These are phyloP conservation scores for Apodemus agrarius DNA, from an alignment of 2,797 vertebrate genomes.

Conservation along the genomic window DNA sequence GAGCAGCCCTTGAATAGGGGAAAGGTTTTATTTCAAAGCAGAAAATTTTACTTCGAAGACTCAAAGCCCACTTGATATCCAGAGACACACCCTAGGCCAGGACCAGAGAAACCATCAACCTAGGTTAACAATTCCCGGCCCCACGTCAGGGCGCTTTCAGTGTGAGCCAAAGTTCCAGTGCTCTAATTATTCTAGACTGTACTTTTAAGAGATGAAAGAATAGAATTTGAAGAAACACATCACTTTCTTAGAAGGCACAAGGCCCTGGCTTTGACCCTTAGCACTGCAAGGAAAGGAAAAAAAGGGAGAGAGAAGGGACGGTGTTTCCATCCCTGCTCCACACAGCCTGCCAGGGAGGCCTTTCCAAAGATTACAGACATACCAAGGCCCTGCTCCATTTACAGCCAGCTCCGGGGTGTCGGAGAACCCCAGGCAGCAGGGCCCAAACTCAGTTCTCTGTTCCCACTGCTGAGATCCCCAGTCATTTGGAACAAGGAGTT, in stretches of 20 bases:
- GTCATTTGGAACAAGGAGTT: not conserved
- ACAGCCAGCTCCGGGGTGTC: fast-evolving
- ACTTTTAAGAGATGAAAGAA: not conserved
- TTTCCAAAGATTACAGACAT: not conserved
- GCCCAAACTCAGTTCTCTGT: not conserved
- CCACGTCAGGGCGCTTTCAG: fast-evolving
- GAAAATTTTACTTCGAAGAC: not conserved
- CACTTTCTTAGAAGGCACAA: not conserved
- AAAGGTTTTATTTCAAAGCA: not conserved
- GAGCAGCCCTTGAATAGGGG: not conserved
- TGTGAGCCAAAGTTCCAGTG: fast-evolving
- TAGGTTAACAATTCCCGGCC: not conserved
- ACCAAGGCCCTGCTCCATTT: not conserved
- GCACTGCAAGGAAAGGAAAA: not conserved
- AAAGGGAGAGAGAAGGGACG: not conserved
- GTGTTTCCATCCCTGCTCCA: not conserved
- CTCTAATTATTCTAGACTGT: not conserved
- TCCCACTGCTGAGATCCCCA: not conserved
- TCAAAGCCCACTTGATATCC: not conserved
- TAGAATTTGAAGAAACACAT: not conserved
- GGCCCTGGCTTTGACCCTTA: not conserved
- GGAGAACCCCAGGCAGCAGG: not conserved
- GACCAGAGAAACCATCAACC: no score
- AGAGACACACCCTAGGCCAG: fast-evolving
- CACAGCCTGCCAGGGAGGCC: not conserved